Evolutionary conservation across 1,140 invertebrate species (phyloP), one percentile per base, ranked within the genome.

Genomic region (Sitobion miscanthi): DNA sequence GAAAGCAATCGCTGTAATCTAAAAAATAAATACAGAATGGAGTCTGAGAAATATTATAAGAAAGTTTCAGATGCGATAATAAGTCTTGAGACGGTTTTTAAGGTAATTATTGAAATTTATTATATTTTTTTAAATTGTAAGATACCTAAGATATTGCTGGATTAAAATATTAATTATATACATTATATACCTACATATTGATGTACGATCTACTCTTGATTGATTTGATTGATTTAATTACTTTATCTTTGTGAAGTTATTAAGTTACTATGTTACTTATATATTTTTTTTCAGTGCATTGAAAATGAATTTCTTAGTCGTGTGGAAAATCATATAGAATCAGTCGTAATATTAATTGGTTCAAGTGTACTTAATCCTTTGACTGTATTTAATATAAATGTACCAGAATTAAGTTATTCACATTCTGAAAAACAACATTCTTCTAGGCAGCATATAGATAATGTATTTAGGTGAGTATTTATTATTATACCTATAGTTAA

Each of bases 341-440:
- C 90, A 54, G 90, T 94, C 20, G 90, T 82, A 3, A 77, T 94
- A 52, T 38, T 94, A 88, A 54, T 94, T 30, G 93, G 93, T 30
- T 87, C 93, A 23, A 92, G 38, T 69, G 52, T 94, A 62, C 82
- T 82, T 47, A 94, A 94, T 93, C 93, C 93, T 25, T 86, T 92
- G 25, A 91, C 90, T n/a, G 91, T 94, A 21, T 94, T 92, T 62
- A 91, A 91, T 42, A 92, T 94, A 47, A 45, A 91, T 49, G 91
- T 94, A 25, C 93, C 93, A n/a, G 49, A 87, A 49, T 82, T 94
- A 25, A 94, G 86, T 82, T 94, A 94, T 57, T 47, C 83, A 8
- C 90, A 94, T 57, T 35, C 47, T 42, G 93, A 92, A 57, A 94
- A 88, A 49, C 83, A 94, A 25, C 90, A 94, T 94, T 93, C 91